Evolutionary conservation across 2,797 vertebrate genomes (phyloP).

Genomic region (Microtus californicus): DNA sequence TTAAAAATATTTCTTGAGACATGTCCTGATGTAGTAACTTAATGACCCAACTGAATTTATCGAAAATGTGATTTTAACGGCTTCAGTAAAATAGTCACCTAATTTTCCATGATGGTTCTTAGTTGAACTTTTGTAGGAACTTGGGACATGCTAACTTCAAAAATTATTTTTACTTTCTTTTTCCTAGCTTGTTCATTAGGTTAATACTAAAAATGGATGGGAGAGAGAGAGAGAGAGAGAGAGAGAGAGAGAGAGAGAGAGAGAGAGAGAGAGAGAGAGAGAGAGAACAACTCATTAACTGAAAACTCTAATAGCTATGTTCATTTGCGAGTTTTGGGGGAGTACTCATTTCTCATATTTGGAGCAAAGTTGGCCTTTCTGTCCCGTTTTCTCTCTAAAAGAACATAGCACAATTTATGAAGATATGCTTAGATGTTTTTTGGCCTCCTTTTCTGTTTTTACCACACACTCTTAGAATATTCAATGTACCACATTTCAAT

Average conservation of each 20-base stretch:
- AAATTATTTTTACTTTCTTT: neutral
- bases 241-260: neutral
- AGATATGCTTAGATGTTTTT: neutral
- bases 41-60: neutral
- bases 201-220: neutral
- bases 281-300: neutral
- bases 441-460: neutral
- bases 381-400: neutral
- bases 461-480: neutral
- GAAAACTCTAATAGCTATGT: neutral
- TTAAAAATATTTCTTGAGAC: constrained; percentile 61
- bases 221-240: neutral
- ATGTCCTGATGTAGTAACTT: neutral
- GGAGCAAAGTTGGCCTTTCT: neutral
- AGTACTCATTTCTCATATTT: neutral
- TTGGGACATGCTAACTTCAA: neutral
- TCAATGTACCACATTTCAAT: neutral
- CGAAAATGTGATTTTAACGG: neutral
- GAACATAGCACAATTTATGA: neutral
- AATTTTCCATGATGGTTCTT: neutral
- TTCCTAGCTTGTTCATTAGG: neutral
- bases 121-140: neutral
- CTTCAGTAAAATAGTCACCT: neutral
- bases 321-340: neutral
- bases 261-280: neutral